phyloP scores from a whole-genome alignment of 2,797 vertebrate genomes.

The Vireo griseus region DNA sequence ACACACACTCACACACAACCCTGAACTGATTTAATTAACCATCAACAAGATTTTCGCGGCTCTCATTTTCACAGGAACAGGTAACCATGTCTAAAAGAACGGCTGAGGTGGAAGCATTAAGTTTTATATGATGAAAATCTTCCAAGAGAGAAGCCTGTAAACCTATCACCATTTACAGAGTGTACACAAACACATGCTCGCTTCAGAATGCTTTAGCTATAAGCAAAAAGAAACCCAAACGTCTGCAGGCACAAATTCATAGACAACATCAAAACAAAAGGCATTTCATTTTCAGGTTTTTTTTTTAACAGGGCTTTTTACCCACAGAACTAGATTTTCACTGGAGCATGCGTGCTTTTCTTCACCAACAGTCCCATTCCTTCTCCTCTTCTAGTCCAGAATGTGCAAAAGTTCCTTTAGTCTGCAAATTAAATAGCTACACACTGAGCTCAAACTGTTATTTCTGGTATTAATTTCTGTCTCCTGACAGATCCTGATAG shows the following conservation, averaged over 20 bases:
- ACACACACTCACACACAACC: background rate
- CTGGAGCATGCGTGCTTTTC: background rate
- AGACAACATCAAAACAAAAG: background rate
- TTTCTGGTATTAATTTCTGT: constrained; percentile 55
- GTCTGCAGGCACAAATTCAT: background rate
- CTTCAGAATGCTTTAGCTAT: background rate
- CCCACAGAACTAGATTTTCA: background rate
- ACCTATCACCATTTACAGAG: background rate
- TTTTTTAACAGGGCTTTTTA: background rate
- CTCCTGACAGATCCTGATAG: constrained; percentile 41
- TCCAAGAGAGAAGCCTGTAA: background rate
- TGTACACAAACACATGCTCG: background rate
- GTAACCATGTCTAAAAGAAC: background rate
- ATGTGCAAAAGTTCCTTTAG: background rate
- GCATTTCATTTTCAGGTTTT: background rate
- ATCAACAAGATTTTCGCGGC: background rate
- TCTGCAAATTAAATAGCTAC: constrained; percentile 26
- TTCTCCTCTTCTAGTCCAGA: background rate
- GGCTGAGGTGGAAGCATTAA: background rate
- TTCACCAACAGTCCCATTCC: background rate
- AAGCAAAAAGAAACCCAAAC: background rate
- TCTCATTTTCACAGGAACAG: constrained; percentile 16
- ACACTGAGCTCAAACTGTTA: constrained; percentile 4
- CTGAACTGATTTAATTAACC: background rate
- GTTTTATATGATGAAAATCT: background rate